phyloP scores from a whole-genome alignment of 2,888 invertebrate genomes.

The Agelastica alni region DNA sequence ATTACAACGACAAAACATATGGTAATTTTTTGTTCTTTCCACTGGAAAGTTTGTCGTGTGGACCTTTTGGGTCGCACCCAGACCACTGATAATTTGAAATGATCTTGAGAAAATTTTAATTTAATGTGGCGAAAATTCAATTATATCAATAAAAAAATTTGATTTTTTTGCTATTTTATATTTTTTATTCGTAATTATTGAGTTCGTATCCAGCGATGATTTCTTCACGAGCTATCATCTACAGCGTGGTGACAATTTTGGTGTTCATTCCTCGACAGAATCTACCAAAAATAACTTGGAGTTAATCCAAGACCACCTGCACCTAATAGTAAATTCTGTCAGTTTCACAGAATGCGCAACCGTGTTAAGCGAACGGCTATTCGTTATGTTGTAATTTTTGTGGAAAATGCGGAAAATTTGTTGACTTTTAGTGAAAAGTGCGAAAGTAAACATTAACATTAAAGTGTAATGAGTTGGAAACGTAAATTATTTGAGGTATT shows the following conservation, averaged over 20 bases:
- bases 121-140: no score
- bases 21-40: no score
- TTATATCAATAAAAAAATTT: no score
- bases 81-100: no score
- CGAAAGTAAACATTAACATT: constrained; percentile 1
- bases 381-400: not conserved
- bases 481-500: constrained; percentile 28
- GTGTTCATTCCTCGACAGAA: constrained; percentile 13
- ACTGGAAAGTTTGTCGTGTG: no score
- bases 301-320: constrained; percentile 45
- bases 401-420: constrained; percentile 9
- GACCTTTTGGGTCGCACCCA: no score
- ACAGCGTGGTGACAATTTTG: constrained; percentile 18
- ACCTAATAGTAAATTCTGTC: constrained; percentile 34
- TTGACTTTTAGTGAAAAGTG: constrained; percentile 1
- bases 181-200: no score
- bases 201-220: no score
- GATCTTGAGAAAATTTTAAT: no score
- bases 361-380: constrained; percentile 18
- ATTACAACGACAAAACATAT: no score
- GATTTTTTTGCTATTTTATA: no score
- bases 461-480: constrained; percentile 29
- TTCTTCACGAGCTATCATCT: no score
- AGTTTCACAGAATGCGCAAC: constrained; percentile 32
- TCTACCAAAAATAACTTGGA: constrained; percentile 47